phyloP scores from a whole-genome alignment of 2,797 vertebrate species.

The Channallabes apus region DNA sequence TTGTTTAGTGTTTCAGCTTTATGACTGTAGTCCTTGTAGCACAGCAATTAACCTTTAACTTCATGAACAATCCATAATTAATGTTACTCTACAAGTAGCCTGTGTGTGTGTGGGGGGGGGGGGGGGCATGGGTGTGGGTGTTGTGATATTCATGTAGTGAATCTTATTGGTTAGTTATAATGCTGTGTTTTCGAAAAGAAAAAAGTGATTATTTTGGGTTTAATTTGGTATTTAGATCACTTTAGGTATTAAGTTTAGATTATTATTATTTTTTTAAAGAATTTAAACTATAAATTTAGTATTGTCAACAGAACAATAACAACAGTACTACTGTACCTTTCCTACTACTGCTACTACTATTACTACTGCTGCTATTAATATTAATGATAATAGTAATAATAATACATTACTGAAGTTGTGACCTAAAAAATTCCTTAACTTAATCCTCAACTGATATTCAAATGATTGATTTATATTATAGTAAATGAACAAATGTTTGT shows the following conservation, averaged over 20 bases:
- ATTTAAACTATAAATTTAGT: background rate
- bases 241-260: background rate
- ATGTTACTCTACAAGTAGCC: background rate
- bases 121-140: too few relatives aligned
- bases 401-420: too few relatives aligned
- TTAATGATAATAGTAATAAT: background rate
- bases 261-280: background rate
- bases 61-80: slow-evolving; percentile 5
- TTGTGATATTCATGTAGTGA: background rate
- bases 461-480: background rate
- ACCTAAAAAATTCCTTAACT: too few relatives aligned
- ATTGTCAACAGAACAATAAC: background rate
- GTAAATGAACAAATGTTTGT: background rate
- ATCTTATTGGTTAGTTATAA: background rate
- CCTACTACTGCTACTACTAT: too few relatives aligned
- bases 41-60: slow-evolving; percentile 35
- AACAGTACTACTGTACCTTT: background rate
- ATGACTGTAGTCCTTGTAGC: background rate
- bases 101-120: background rate
- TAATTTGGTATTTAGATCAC: background rate
- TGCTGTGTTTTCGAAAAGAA: background rate
- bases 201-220: background rate
- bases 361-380: too few relatives aligned
- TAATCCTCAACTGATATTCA: background rate
- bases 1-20: background rate